These are phyloP conservation scores for Drosophila conformis DNA, from an alignment of 2,888 invertebrate genomes.

Conservation along the genomic window DNA sequence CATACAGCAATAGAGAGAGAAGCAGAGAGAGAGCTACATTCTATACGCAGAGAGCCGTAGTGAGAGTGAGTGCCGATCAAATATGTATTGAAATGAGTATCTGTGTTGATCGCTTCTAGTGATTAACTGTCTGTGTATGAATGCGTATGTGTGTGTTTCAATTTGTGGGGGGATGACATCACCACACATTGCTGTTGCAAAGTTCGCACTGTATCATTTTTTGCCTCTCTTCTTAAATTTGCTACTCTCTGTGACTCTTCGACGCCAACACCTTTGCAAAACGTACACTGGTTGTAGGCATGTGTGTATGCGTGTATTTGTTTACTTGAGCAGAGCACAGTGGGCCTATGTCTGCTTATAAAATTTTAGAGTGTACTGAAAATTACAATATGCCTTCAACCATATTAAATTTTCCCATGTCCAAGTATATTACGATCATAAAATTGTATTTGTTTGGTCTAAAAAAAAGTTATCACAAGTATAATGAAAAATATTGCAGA, in stretches of 20 bases:
- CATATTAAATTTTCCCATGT: neutral
- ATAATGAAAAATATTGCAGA: neutral
- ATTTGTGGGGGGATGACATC: conserved; percentile 71
- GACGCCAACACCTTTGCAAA: conserved; percentile 63
- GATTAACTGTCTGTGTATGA: conserved; percentile 55
- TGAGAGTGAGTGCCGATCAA: conserved; percentile 47
- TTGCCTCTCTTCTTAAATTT: conserved; percentile 27
- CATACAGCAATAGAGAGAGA: conserved; percentile 1
- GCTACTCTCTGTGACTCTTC: conserved; percentile 28
- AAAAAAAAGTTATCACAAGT: neutral
- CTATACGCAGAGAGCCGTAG: conserved; percentile 35
- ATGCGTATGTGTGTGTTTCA: conserved; percentile 33
- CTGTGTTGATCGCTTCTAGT: conserved; percentile 59
- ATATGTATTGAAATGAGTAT: conserved; percentile 53
- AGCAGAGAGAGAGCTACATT: conserved; percentile 18
- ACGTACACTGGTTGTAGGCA: conserved; percentile 18
- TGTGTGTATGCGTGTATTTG: conserved; percentile 21
- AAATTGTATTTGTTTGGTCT: no score
- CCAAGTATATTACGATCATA: no score
- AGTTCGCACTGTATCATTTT: conserved; percentile 50
- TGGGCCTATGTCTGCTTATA: conserved; percentile 5
- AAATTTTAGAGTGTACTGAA: neutral
- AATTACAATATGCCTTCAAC: neutral
- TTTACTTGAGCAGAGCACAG: conserved; percentile 26
- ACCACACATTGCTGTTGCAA: conserved; percentile 57